Evolutionary conservation across 2,888 invertebrate species (phyloP), one percentile per base, ranked within the genome.

Genomic region (Stenolophus ochropezus): DNA sequence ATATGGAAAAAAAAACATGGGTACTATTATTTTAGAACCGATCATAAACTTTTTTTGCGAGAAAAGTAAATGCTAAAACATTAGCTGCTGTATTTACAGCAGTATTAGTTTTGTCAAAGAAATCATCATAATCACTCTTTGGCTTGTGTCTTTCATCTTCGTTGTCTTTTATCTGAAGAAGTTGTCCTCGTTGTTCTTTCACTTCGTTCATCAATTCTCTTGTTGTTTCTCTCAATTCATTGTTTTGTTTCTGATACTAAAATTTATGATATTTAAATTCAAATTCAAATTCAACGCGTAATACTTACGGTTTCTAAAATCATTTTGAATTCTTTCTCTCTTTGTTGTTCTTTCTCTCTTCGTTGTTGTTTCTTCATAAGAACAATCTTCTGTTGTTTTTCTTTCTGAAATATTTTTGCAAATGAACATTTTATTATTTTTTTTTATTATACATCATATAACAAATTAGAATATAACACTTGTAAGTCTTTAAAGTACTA

Each of bases 271-370:
- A n/a, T n/a, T n/a, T n/a, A n/a, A n/a, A n/a, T n/a, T n/a, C n/a
- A n/a, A n/a, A n/a, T n/a, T n/a, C n/a, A n/a, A n/a, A n/a, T n/a
- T n/a, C n/a, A n/a, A n/a, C n/a, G n/a, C n/a, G n/a, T n/a, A n/a
- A n/a, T n/a, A 65, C 65, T 11, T 69, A 69, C 69, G 27, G 14
- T 25, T 6, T 27, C n/a, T 42, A 69, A 69, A 16, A 69, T 6
- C 27, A 69, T 69, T 69, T 27, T 42, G 25, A 33, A 69, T 25
- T 27, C 27, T 69, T n/a, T 14, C 20, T 69, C 8, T n/a, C 18
- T 25, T 69, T 69, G 69, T n/a, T 69, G 69, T 27, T 27, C 18
- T 6, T 42, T 1, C 14, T 53, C 2, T 18, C 16, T 16, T 49
- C 16, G 42, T 42, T 42, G 42, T 42, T 11, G 42, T 42, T 42